These are phyloP conservation scores for Axinella damicornis DNA, from an alignment of 37 sponge, comb jelly and placozoan species.

Conservation along the genomic window DNA sequence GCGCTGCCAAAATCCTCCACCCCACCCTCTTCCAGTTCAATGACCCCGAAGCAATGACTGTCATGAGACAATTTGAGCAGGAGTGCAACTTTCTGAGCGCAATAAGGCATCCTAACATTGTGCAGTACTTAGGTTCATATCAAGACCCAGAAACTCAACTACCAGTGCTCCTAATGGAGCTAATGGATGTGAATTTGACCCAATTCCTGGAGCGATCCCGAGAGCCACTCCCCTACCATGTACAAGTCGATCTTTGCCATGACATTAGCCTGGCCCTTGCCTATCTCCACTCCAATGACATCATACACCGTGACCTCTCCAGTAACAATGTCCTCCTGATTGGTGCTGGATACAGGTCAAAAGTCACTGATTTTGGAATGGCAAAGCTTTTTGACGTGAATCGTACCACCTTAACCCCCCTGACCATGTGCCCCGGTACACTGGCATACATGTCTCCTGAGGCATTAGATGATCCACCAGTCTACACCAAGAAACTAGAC, in stretches of 20 bases:
- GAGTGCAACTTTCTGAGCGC: slow-evolving; percentile 4
- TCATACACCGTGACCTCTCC: neutral
- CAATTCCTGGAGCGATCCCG: neutral
- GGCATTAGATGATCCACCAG: neutral
- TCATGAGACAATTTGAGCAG: neutral
- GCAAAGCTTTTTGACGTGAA: neutral
- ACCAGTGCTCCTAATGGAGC: slow-evolving; percentile 15
- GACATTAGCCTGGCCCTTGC: neutral
- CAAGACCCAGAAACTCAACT: neutral
- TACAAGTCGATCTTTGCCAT: neutral
- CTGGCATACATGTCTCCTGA: slow-evolving; percentile 35
- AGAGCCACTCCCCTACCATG: neutral
- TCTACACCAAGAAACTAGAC: slow-evolving; percentile 14
- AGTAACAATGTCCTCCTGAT: slow-evolving; percentile 7
- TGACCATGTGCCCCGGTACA: slow-evolving; percentile 24
- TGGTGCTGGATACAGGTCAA: neutral
- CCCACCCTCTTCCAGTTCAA: neutral
- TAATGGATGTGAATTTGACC: neutral
- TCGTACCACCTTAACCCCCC: no score
- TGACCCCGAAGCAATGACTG: neutral
- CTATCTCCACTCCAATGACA: neutral
- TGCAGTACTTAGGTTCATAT: neutral
- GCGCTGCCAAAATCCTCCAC: neutral
- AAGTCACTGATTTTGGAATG: slow-evolving; percentile 11
- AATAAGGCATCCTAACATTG: neutral